Evolutionary conservation across 2,113 vertebrate genomes (phyloP).

Genomic region (Ammodytes marinus): DNA sequence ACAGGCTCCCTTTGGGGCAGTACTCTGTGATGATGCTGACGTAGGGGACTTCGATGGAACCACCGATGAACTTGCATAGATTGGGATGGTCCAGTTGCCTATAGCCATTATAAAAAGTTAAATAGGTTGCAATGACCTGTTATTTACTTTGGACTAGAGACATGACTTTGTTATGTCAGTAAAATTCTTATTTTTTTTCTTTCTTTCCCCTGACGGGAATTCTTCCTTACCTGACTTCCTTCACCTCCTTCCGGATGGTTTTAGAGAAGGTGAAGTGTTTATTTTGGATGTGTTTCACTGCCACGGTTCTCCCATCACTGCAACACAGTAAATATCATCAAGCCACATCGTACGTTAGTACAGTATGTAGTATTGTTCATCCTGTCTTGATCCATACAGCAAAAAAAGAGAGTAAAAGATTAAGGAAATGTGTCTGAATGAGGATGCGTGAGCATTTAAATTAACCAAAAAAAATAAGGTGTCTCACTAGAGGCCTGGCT

Average conservation of each 20-base stretch:
- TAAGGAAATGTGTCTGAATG: background rate
- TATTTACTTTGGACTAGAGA: background rate
- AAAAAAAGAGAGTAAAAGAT: background rate
- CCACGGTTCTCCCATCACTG: conserved; percentile 83
- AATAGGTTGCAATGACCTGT: background rate
- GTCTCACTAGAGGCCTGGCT: conserved; percentile 82
- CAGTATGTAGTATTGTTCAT: background rate
- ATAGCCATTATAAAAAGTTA: background rate
- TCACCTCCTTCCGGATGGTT: conserved; percentile 85
- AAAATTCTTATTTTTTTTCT: background rate
- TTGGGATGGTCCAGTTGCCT: conserved; percentile 87
- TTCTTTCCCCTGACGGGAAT: background rate
- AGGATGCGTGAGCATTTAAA: background rate
- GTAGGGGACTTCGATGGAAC: conserved; percentile 81
- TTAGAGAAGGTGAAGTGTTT: conserved; percentile 84
- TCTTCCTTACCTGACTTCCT: conserved; percentile 82
- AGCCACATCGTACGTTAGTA: background rate
- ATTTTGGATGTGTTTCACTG: conserved; percentile 83
- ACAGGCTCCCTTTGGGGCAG: conserved; percentile 86
- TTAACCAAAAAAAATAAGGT: background rate
- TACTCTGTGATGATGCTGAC: conserved; percentile 85
- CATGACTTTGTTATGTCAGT: background rate
- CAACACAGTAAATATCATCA: conserved; percentile 9
- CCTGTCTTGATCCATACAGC: background rate
- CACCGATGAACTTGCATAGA: conserved; percentile 85